These are phyloP conservation scores for Oxycera nigricornis DNA, from an alignment of 2,888 invertebrate species.

Conservation along the genomic window DNA sequence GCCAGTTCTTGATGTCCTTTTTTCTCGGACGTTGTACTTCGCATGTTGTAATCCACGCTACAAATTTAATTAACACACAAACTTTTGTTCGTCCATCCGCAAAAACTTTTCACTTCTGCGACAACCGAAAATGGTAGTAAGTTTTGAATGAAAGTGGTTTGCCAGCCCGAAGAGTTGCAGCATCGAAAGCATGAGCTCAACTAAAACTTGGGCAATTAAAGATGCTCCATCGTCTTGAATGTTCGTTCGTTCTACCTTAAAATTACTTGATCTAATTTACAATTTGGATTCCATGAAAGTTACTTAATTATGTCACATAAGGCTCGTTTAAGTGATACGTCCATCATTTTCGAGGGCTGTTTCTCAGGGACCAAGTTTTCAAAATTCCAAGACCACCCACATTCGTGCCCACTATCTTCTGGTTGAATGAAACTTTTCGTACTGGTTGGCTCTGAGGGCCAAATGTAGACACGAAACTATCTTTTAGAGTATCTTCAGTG, in stretches of 20 bases:
- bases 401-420: background rate
- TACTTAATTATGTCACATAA: conserved; percentile 29
- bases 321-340: conserved; percentile 26
- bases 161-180: background rate
- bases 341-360: conserved; percentile 4
- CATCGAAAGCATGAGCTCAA: conserved; percentile 2
- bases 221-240: background rate
- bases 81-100: conserved; percentile 24
- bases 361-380: background rate
- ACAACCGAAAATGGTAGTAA: background rate
- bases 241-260: background rate
- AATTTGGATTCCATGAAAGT: background rate
- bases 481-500: background rate
- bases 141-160: background rate
- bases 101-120: background rate
- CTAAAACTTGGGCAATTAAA: conserved; percentile 4
- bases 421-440: background rate
- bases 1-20: background rate
- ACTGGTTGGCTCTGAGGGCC: background rate
- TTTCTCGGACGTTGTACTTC: background rate
- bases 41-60: conserved; percentile 6
- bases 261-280: conserved; percentile 19
- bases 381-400: background rate
- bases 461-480: conserved; percentile 5
- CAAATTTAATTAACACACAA: conserved; percentile 21